Conservation (phyloP, 1,140 invertebrate genomes). For the Tachypleus tridentatus region DNA sequence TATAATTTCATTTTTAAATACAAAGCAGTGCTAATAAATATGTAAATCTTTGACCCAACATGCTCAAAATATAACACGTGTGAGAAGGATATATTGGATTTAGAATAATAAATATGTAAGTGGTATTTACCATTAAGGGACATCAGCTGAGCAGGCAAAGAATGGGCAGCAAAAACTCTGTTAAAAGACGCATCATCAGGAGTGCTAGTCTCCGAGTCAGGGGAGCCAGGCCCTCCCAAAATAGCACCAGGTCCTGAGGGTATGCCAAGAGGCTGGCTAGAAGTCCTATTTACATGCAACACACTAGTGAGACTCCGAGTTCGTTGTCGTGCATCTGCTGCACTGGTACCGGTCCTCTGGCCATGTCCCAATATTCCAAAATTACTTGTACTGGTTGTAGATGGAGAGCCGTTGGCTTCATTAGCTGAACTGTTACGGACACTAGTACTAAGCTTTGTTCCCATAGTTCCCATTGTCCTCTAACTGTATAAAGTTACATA, state of each 20-base stretch:
- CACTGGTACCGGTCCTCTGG: constrained; percentile 9
- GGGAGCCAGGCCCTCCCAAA: constrained; percentile 44
- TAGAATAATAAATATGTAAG: too few relatives aligned
- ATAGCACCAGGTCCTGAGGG: constrained; percentile 27
- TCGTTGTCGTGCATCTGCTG: constrained; percentile 55
- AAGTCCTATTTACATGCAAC: constrained; percentile 45
- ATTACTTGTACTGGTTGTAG: constrained; percentile 5
- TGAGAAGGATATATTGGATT: too few relatives aligned
- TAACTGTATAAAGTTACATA: too few relatives aligned
- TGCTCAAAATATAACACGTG: too few relatives aligned
- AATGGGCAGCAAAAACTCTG: constrained; percentile 71
- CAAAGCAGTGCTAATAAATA: too few relatives aligned
- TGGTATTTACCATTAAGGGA: constrained; percentile 67
- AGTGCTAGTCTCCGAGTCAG: constrained; percentile 48
- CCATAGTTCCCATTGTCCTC: constrained; percentile 6
- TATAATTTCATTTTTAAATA: too few relatives aligned
- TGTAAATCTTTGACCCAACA: too few relatives aligned
- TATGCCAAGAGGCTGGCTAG: constrained; percentile 45
- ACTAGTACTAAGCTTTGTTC: constrained; percentile 21
- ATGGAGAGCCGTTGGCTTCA: constrained; percentile 13
- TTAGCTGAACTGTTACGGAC: constrained; percentile 10
- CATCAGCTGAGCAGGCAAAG: constrained; percentile 79
- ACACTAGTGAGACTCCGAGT: constrained; percentile 70
- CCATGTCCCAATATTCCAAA: constrained; percentile 6
- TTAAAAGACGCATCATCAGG: constrained; percentile 45